phyloP scores from a whole-genome alignment of 2,797 vertebrate species.

The Gallinago solitaria region DNA sequence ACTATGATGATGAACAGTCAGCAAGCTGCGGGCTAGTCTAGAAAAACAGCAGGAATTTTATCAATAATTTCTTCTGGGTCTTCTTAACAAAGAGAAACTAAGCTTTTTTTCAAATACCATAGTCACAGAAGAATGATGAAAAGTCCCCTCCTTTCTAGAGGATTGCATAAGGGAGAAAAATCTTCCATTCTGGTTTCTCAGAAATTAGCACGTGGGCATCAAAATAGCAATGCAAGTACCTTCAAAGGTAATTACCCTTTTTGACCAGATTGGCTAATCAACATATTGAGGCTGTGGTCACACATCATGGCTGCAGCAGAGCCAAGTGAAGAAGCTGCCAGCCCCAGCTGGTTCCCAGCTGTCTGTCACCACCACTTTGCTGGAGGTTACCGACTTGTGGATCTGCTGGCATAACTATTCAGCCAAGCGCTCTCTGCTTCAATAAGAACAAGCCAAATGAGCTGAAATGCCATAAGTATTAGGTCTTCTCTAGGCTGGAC shows the following conservation, averaged over 20 bases:
- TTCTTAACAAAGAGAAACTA: neutral
- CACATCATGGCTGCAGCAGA: neutral
- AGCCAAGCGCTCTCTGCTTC: neutral
- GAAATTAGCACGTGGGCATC: neutral
- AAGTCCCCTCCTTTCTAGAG: neutral
- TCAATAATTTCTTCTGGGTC: neutral
- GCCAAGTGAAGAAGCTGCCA: neutral
- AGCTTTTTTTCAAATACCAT: neutral
- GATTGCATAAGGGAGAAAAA: neutral
- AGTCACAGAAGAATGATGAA: neutral
- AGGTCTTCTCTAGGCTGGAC: neutral
- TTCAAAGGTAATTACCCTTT: neutral
- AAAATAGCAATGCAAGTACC: neutral
- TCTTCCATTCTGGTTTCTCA: accelerated
- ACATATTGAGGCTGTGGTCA: neutral
- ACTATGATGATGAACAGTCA: neutral
- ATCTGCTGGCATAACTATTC: neutral
- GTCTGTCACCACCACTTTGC: neutral
- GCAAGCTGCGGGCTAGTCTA: neutral
- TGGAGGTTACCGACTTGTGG: neutral
- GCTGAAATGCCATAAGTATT: neutral
- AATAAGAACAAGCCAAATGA: neutral
- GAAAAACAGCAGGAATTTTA: neutral
- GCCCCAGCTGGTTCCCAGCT: neutral
- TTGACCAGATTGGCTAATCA: neutral